Evolutionary conservation across 2,888 invertebrate genomes (phyloP).

Genomic region (Anodontia alba): DNA sequence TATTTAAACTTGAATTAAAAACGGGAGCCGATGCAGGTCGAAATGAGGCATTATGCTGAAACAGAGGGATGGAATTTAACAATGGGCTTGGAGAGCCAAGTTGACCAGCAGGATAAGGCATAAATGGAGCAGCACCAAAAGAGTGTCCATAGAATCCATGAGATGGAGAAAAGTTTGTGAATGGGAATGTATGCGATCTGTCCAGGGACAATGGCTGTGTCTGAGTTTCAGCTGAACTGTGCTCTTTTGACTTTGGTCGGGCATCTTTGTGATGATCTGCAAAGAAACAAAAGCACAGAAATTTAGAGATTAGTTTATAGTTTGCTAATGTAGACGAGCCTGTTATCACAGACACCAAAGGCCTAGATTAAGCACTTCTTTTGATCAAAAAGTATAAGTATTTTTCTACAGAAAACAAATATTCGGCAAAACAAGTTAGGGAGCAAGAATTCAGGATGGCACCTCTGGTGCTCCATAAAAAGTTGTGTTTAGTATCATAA

Average conservation of each 20-base stretch:
- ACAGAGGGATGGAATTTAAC: slow-evolving; percentile 39
- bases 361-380: too few relatives aligned
- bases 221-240: slow-evolving; percentile 6
- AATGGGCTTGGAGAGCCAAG: slow-evolving; percentile 40
- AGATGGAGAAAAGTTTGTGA: background rate
- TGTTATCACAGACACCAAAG: too few relatives aligned
- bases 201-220: slow-evolving; percentile 22
- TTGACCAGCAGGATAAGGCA: slow-evolving; percentile 39
- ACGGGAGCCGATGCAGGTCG: slow-evolving; percentile 40
- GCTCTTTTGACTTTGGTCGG: slow-evolving; percentile 6
- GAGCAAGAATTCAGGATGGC: too few relatives aligned
- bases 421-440: too few relatives aligned
- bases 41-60: slow-evolving; percentile 27
- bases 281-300: background rate
- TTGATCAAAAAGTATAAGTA: too few relatives aligned
- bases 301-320: too few relatives aligned
- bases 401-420: too few relatives aligned
- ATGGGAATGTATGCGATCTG: slow-evolving; percentile 19
- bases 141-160: slow-evolving; percentile 33
- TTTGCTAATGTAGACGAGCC: too few relatives aligned
- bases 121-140: slow-evolving; percentile 51
- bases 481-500: too few relatives aligned
- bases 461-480: too few relatives aligned
- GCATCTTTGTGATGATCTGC: slow-evolving; percentile 33
- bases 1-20: slow-evolving; percentile 23